Conservation (phyloP, 1,140 invertebrate genomes). For the Lepidurus packardi region DNA sequence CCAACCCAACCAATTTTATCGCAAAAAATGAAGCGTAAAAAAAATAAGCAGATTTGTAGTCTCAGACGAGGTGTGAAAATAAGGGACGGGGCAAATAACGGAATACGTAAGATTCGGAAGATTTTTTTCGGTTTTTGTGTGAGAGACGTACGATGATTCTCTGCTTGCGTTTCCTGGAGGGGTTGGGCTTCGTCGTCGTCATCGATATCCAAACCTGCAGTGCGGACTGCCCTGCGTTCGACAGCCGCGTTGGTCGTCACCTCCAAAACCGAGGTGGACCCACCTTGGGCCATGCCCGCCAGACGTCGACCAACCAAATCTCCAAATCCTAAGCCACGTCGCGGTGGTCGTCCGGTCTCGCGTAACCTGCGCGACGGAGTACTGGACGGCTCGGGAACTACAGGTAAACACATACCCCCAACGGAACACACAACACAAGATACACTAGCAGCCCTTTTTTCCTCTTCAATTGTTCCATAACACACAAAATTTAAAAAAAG, state of each 20-base stretch:
- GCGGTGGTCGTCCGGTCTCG: not conserved
- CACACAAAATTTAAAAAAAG: too few relatives aligned
- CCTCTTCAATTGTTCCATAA: too few relatives aligned
- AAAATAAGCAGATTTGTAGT: too few relatives aligned
- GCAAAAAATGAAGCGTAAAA: too few relatives aligned
- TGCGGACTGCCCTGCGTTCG: slow-evolving; percentile 44
- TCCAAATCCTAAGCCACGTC: slow-evolving; percentile 24
- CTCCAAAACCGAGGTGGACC: slow-evolving; percentile 33
- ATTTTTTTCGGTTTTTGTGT: slow-evolving; percentile 21
- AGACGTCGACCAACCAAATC: slow-evolving; percentile 53
- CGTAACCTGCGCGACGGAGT: not conserved
- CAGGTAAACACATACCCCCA: not conserved
- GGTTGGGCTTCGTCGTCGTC: slow-evolving; percentile 32
- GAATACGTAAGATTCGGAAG: not conserved
- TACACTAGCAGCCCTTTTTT: too few relatives aligned
- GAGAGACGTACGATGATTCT: slow-evolving; percentile 32
- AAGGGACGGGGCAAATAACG: too few relatives aligned
- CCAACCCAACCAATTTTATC: too few relatives aligned
- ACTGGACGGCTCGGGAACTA: not conserved
- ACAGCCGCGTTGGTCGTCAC: slow-evolving; percentile 28
- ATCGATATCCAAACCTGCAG: not conserved
- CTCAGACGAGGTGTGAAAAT: too few relatives aligned
- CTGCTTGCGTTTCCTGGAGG: slow-evolving; percentile 26
- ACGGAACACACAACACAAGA: too few relatives aligned
- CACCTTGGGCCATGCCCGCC: slow-evolving; percentile 50